Base-by-base conservation (phyloP, 2,888 invertebrate species). In the Loripinus fragilis region DNA sequence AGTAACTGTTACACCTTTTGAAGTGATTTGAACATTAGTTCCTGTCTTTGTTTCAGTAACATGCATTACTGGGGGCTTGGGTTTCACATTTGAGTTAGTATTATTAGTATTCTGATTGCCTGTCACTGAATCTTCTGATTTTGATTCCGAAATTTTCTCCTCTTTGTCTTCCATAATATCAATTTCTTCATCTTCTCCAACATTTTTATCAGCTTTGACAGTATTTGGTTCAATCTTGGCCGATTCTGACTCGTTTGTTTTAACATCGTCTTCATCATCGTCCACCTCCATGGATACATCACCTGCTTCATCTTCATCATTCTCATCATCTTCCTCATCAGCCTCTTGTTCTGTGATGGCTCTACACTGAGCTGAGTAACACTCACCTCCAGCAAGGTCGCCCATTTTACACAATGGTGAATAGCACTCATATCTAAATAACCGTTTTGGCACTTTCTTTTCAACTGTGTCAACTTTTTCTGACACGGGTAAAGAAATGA, bases 141-240 rank as follows among this genome's bases (percentile, higher is more conserved):
- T 42, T 23, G 41, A 41, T 17, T 71, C 60, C 17, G 7, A 12
- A 33, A 1, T 60, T 60, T 60, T 60, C 7, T 67, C 48, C 25
- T 45, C 45, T 20, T 48, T n/a, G 74, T 89, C 90, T 5, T 87
- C 89, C 72, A 87, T 86, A 38, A 89, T 83, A 76, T 89, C 89
- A 10, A 89, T 86, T 64, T 90, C 88, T 71, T 89, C 88, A 74
- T 90, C 89, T 30, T 89, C 89, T 41, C 75, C 74, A 70, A 65
- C 79, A 66, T 65, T 77, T 66, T 88, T 84, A 45, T 79, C 79
- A 23, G 33, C 60, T 33, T 60, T 60, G 8, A 60, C 67, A 67
- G 45, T 67, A 25, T 67, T 45, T 17, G 67, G 5, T 45, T 45
- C 67, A 41, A 42, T 48, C 68, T 71, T 25, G 50, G 15, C 65